A percentile compares a stretch with the other conserved stretches of the same genome.
Evolutionary conservation across 2,113 vertebrate species (phyloP).

Genomic region (Pycnonotus jocosus): DNA sequence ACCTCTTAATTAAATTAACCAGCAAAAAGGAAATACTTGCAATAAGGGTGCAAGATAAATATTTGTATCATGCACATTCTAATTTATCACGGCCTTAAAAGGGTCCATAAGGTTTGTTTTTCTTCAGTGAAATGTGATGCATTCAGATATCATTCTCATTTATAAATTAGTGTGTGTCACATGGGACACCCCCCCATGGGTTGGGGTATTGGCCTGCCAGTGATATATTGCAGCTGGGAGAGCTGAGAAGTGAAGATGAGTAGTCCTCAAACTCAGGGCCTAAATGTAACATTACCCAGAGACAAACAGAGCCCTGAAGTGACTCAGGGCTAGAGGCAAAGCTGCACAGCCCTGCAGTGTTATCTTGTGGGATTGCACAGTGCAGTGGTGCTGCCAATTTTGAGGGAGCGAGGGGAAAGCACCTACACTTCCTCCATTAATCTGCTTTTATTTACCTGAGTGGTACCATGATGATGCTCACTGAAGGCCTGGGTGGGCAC

Average conservation of each 20-base stretch:
- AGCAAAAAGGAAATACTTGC: conserved; percentile 65
- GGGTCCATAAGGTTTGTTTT: conserved; percentile 59
- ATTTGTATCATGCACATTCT: conserved; percentile 35
- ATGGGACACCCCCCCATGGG: conserved; percentile 35
- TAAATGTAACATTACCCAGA: conserved; percentile 20
- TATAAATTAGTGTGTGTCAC: conserved; percentile 64
- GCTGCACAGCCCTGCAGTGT: not conserved
- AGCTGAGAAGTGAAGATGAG: conserved; percentile 11
- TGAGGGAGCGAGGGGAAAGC: not conserved
- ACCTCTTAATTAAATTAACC: conserved; percentile 56
- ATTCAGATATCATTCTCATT: conserved; percentile 59
- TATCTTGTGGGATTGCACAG: not conserved
- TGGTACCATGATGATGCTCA: not conserved
- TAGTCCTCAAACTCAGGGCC: not conserved
- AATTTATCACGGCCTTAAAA: conserved; percentile 70
- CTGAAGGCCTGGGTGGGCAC: not conserved
- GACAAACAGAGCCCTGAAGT: not conserved
- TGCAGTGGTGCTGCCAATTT: not conserved
- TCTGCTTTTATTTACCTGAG: not conserved
- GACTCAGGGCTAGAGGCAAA: not conserved
- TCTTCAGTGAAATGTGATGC: conserved; percentile 55
- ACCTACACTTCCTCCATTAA: not conserved
- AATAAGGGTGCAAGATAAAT: conserved; percentile 70
- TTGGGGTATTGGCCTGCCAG: conserved; percentile 45
- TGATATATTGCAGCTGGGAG: conserved; percentile 60